These are phyloP conservation scores for Gavia stellata DNA, from an alignment of 2,113 vertebrate genomes.

Conservation along the genomic window DNA sequence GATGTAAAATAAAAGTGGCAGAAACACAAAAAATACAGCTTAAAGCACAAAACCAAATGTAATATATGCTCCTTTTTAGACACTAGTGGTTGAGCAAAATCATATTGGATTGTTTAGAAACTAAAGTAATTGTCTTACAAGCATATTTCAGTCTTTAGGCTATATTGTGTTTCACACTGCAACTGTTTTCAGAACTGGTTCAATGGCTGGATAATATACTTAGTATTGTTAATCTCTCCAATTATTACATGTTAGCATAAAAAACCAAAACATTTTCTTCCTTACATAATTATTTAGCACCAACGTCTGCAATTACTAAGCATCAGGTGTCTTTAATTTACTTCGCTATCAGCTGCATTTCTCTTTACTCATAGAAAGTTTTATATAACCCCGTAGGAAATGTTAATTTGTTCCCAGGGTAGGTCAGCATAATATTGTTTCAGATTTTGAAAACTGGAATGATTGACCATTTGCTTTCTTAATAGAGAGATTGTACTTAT, in stretches of 20 bases:
- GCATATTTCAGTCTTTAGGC: not conserved
- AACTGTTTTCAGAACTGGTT: not conserved
- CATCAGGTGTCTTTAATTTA: not conserved
- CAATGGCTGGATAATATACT: not conserved
- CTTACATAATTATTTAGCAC: not conserved
- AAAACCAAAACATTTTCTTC: not conserved
- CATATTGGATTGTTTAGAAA: not conserved
- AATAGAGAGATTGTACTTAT: not conserved
- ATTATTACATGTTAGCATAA: not conserved
- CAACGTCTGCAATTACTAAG: not conserved
- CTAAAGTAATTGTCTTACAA: not conserved
- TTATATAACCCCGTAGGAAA: not conserved
- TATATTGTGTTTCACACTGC: not conserved
- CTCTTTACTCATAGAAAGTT: not conserved
- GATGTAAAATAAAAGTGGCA: conserved; percentile 19
- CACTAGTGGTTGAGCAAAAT: not conserved
- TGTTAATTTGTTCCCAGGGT: not conserved
- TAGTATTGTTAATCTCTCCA: not conserved
- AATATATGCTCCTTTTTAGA: not conserved
- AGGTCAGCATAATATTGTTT: not conserved
- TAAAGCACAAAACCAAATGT: not conserved
- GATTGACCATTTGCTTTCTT: not conserved
- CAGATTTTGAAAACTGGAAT: not conserved
- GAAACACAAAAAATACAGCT: not conserved
- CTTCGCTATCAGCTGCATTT: not conserved